Percentiles rank a stretch among this genome's conserved stretches.
Evolutionary conservation across 2,113 vertebrate species (phyloP).

Genomic region (Brachyhypopomus gauderio): DNA sequence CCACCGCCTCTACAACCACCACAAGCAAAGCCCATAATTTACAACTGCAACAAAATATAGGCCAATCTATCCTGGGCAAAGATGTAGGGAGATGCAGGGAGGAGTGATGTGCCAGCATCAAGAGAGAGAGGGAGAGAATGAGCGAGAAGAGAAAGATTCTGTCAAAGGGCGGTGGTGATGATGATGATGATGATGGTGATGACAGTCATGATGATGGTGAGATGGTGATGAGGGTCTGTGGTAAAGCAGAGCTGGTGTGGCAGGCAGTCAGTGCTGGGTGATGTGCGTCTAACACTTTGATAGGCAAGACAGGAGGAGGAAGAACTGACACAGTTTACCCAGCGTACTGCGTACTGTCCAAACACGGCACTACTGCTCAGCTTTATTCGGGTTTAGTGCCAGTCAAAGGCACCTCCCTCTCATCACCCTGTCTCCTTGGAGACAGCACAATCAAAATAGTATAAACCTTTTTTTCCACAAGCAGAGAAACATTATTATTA

Average conservation of each 20-base stretch:
- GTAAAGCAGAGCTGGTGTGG: constrained; percentile 64
- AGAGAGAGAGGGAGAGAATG: constrained; percentile 59
- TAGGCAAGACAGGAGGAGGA: constrained; percentile 56
- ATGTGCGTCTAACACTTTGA: constrained; percentile 38
- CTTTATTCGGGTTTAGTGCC: constrained; percentile 78
- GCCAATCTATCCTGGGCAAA: constrained; percentile 91
- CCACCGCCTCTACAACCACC: background rate
- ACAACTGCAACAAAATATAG: constrained; percentile 99
- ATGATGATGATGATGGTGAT: constrained; percentile 70
- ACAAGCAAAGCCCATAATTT: constrained; percentile 87
- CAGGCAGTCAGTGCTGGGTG: constrained; percentile 19
- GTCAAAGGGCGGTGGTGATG: constrained; percentile 88
- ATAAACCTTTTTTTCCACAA: background rate
- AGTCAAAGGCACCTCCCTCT: constrained; percentile 56
- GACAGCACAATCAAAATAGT: background rate
- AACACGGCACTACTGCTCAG: constrained; percentile 71
- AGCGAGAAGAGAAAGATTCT: constrained; percentile 83
- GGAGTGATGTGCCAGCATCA: too few relatives aligned
- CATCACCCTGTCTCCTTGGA: constrained; percentile 47
- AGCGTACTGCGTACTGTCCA: constrained; percentile 79
- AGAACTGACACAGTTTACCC: constrained; percentile 79
- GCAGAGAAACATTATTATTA: background rate
- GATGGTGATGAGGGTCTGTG: constrained; percentile 67
- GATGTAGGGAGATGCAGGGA: constrained; percentile 69
- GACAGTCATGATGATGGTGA: constrained; percentile 77